Evolutionary conservation across 2,888 invertebrate species (phyloP).

Genomic region (Crossocerus cetratus): DNA sequence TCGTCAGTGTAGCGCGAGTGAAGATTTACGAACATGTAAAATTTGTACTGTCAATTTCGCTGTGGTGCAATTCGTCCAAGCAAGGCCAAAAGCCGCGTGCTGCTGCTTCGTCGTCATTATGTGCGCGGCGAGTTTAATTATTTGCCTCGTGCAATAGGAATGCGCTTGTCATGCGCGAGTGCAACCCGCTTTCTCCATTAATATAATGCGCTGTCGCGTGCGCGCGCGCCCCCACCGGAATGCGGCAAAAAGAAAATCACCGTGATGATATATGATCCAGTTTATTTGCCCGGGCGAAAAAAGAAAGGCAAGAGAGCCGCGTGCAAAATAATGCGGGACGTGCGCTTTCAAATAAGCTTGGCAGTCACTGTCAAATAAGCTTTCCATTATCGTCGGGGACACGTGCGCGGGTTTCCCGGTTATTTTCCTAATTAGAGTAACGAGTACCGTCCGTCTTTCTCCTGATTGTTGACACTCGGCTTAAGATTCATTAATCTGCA

Average conservation of each 20-base stretch:
- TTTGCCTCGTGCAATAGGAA: constrained; percentile 1
- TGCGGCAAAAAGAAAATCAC: not conserved
- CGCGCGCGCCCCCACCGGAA: not conserved
- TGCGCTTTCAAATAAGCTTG: not conserved
- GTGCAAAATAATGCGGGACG: too few species aligned
- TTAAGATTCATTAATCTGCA: too few species aligned
- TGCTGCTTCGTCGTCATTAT: not conserved
- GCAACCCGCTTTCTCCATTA: not conserved
- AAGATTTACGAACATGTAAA: constrained; percentile 2
- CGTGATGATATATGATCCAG: constrained; percentile 4
- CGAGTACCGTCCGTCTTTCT: too few species aligned
- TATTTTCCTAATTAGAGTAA: too few species aligned
- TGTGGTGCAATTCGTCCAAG: too few species aligned
- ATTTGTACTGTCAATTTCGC: not conserved
- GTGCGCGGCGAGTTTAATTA: not conserved
- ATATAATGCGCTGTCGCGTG: not conserved
- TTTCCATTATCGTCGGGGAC: not conserved
- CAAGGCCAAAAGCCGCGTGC: not conserved
- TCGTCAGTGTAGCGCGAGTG: not conserved
- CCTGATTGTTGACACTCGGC: too few species aligned
- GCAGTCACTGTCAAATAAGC: constrained; percentile 2
- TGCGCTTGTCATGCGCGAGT: not conserved
- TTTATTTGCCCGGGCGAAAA: not conserved
- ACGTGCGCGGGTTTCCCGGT: too few species aligned
- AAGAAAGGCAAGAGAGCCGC: not conserved